Evolutionary conservation across 1,140 invertebrate species (phyloP).

Genomic region (Drosophila lini): DNA sequence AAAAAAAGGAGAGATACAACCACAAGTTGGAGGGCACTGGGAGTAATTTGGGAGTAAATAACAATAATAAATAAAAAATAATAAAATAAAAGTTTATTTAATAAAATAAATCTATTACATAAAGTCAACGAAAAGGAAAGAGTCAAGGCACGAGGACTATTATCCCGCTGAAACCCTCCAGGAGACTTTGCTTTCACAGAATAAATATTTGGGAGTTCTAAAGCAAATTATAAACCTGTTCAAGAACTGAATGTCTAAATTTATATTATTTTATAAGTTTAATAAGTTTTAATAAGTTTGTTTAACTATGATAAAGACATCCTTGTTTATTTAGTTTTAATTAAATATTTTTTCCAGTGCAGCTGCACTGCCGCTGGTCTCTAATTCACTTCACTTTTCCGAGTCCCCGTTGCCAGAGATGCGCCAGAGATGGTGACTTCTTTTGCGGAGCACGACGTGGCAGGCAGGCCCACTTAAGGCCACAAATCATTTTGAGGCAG

Average conservation of each 20-base stretch:
- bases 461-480: conserved; percentile 49
- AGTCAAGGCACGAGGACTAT: too few relatives aligned
- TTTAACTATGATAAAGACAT: too few relatives aligned
- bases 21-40: conserved; percentile 11
- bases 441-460: conserved; percentile 32
- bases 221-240: too few relatives aligned
- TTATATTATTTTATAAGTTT: too few relatives aligned
- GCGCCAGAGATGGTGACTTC: conserved; percentile 21
- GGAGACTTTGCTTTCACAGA: background rate
- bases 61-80: background rate
- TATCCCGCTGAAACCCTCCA: too few relatives aligned
- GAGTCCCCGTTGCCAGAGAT: conserved; percentile 39
- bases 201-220: too few relatives aligned
- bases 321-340: background rate
- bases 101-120: background rate
- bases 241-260: too few relatives aligned
- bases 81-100: background rate
- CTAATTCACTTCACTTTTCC: conserved; percentile 40
- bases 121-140: too few relatives aligned
- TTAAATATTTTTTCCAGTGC: background rate
- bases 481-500: conserved; percentile 75
- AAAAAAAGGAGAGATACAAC: background rate
- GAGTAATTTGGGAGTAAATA: background rate
- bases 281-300: too few relatives aligned
- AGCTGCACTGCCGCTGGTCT: conserved; percentile 12